These are phyloP conservation scores for Frankliniella intonsa DNA, from an alignment of 2,888 invertebrate species.

Conservation along the genomic window DNA sequence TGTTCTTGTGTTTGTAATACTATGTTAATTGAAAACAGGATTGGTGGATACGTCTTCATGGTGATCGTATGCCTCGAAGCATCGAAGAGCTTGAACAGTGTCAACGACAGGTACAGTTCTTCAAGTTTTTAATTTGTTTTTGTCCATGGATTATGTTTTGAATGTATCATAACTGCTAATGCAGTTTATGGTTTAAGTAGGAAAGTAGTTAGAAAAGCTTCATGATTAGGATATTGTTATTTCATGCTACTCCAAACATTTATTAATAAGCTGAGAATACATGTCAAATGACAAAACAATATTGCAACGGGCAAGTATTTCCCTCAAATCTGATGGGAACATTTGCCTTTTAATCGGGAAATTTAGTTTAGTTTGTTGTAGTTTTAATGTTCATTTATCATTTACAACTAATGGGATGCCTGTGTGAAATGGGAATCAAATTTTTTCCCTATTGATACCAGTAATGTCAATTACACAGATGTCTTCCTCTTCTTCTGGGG, in stretches of 20 bases:
- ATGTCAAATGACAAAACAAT: not conserved
- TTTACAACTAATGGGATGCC: no score
- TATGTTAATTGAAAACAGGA: conserved; percentile 44
- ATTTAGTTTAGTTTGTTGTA: no score
- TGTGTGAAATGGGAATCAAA: no score
- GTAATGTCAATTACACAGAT: conserved; percentile 25
- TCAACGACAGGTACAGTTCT: conserved; percentile 49
- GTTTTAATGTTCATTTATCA: no score
- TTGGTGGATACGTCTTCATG: conserved; percentile 39
- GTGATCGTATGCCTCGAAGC: conserved; percentile 52
- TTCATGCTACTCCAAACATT: not conserved
- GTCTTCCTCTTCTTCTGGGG: conserved; percentile 35
- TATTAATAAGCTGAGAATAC: conserved; percentile 29
- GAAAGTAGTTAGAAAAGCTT: not conserved
- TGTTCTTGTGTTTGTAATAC: not conserved
- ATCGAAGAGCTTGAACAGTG: conserved; percentile 50
- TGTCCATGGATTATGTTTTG: conserved; percentile 38
- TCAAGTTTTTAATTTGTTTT: conserved; percentile 47
- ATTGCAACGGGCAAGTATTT: no score
- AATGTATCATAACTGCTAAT: no score
- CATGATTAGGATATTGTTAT: conserved; percentile 18
- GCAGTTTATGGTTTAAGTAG: no score
- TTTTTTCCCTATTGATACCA: no score
- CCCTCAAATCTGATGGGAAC: no score
- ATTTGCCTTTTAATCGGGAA: no score